Evolutionary conservation across 2,113 vertebrate species (phyloP).

Genomic region (Neopipo cinnamomea): DNA sequence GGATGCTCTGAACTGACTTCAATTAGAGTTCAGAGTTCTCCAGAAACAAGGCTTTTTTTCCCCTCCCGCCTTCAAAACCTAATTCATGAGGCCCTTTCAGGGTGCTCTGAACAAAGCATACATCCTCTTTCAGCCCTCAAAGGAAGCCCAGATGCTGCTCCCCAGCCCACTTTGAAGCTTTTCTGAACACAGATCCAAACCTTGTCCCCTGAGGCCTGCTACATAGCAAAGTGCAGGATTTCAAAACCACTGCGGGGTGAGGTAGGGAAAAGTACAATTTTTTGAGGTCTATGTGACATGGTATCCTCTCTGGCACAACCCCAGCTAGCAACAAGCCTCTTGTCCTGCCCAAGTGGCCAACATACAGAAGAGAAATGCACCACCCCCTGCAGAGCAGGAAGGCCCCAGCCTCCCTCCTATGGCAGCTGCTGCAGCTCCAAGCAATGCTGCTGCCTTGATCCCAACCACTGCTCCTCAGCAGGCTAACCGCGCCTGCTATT

Average conservation of each 20-base stretch:
- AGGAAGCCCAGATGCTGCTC: not conserved
- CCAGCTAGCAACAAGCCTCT: not conserved
- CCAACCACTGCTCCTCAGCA: not conserved
- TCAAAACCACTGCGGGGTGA: not conserved
- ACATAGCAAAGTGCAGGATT: fast-evolving
- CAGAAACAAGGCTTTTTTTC: not conserved
- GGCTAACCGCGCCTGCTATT: not conserved
- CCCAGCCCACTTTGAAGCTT: not conserved
- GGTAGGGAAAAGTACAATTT: not conserved
- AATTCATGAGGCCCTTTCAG: not conserved
- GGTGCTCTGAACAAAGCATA: not conserved
- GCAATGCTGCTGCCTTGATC: not conserved
- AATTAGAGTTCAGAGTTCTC: not conserved
- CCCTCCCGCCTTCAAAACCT: not conserved
- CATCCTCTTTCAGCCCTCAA: not conserved
- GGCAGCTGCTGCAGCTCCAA: not conserved
- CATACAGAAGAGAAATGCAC: not conserved
- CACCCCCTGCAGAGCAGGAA: not conserved
- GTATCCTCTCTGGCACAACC: not conserved
- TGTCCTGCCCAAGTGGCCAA: not conserved
- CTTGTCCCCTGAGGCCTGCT: not conserved
- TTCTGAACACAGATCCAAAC: not conserved
- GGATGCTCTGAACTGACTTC: conserved; percentile 1
- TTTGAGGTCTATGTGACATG: not conserved
- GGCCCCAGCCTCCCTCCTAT: not conserved